Conservation (phyloP, 2,797 vertebrate genomes). For the Anguilla pacifica region DNA sequence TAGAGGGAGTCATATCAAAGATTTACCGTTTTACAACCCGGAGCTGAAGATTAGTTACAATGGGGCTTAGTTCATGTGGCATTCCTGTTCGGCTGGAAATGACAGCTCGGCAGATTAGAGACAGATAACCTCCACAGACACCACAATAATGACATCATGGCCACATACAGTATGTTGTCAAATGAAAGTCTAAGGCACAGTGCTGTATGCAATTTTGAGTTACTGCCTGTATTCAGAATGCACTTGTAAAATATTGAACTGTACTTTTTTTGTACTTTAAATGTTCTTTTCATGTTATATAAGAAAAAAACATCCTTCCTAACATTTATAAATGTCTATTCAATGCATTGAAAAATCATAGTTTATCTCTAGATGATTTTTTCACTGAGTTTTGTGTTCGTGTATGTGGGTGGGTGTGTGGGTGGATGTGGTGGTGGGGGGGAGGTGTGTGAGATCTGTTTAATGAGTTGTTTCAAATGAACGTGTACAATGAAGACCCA, state of each 20-base stretch:
- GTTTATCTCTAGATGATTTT: background rate
- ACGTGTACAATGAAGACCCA: background rate
- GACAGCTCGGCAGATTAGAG: background rate
- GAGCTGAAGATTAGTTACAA: constrained; percentile 46
- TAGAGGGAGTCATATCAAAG: constrained; percentile 33
- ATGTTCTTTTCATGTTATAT: background rate
- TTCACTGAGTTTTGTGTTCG: background rate
- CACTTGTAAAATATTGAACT: background rate
- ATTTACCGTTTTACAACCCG: constrained; percentile 40
- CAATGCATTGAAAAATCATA: background rate
- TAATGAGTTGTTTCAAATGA: background rate
- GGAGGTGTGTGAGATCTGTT: background rate
- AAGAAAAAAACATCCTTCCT: background rate
- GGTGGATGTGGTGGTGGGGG: background rate
- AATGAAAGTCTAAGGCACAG: background rate
- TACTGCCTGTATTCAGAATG: background rate
- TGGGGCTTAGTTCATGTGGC: constrained; percentile 17
- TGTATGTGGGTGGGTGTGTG: background rate
- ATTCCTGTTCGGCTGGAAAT: background rate
- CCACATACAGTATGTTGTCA: background rate
- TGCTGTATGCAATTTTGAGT: background rate
- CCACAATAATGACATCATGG: background rate
- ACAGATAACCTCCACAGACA: background rate
- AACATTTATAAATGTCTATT: background rate
- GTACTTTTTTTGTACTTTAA: background rate